Evolutionary conservation across 2,888 invertebrate genomes (phyloP).

Genomic region (Hylaea fasciaria): DNA sequence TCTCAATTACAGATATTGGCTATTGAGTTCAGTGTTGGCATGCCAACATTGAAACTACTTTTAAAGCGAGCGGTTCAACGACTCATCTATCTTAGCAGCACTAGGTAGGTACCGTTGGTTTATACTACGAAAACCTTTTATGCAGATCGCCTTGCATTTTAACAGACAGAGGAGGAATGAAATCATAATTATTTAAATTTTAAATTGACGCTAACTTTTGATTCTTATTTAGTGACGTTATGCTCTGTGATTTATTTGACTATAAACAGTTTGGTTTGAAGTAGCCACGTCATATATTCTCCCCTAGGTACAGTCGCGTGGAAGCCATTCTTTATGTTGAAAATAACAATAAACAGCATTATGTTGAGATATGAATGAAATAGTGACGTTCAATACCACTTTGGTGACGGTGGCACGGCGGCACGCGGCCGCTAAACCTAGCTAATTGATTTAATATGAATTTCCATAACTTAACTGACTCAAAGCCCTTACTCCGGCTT

Average conservation of each 20-base stretch:
- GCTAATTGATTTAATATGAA: slow-evolving; percentile 38
- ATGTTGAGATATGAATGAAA: slow-evolving; percentile 43
- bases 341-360: slow-evolving; percentile 43
- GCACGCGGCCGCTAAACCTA: slow-evolving; percentile 8
- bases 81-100: slow-evolving; percentile 38
- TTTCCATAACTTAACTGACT: slow-evolving; percentile 21
- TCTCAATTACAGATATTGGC: too few relatives aligned
- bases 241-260: slow-evolving; percentile 34
- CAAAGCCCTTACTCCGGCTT: too few relatives aligned
- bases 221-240: slow-evolving; percentile 19
- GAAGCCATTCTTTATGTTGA: slow-evolving; percentile 34
- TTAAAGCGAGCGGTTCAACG: slow-evolving; percentile 2
- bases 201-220: slow-evolving; percentile 33
- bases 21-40: too few relatives aligned
- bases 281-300: slow-evolving; percentile 25
- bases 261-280: slow-evolving; percentile 27
- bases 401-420: slow-evolving; percentile 8
- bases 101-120: slow-evolving; percentile 32
- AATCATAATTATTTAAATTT: slow-evolving; percentile 40
- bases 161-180: slow-evolving; percentile 40
- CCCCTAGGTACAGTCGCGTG: slow-evolving; percentile 15
- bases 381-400: slow-evolving; percentile 28
- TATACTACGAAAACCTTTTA: slow-evolving; percentile 59
- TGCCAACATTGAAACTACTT: too few relatives aligned
- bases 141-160: slow-evolving; percentile 53